Conservation (phyloP, 2,797 vertebrate genomes). For the Hyperoplus lanceolatus region DNA sequence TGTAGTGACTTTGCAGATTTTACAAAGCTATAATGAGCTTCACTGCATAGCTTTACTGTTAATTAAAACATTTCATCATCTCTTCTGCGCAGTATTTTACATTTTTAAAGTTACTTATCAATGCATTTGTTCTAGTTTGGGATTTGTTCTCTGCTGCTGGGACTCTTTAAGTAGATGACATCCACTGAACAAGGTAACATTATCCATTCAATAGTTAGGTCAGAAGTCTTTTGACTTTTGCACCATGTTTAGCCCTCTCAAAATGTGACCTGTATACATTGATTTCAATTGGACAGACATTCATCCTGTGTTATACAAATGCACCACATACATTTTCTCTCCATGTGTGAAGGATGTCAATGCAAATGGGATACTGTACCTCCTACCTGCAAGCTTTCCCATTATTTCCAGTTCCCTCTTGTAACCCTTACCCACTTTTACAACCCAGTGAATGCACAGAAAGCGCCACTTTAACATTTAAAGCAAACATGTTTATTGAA, state of each 20-base stretch:
- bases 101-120: background rate
- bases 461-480: conserved; percentile 74
- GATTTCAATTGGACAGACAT: background rate
- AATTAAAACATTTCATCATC: no score
- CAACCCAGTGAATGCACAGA: conserved; percentile 81
- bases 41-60: no score
- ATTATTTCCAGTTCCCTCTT: conserved; percentile 28
- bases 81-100: no score
- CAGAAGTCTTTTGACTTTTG: background rate
- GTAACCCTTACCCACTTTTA: conserved; percentile 19
- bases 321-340: conserved; percentile 26
- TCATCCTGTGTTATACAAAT: background rate
- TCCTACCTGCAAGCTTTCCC: conserved; percentile 49
- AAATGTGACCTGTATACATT: background rate
- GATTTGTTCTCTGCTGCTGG: background rate
- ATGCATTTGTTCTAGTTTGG: background rate
- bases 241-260: background rate
- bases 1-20: background rate
- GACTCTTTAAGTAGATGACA: background rate
- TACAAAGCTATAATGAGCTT: background rate
- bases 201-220: background rate
- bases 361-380: conserved; percentile 72
- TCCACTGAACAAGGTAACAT: background rate
- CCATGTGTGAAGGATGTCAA: conserved; percentile 53
- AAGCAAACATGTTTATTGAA: conserved; percentile 86